Conservation (phyloP, 2,888 invertebrate species). For the Phengaris arion region DNA sequence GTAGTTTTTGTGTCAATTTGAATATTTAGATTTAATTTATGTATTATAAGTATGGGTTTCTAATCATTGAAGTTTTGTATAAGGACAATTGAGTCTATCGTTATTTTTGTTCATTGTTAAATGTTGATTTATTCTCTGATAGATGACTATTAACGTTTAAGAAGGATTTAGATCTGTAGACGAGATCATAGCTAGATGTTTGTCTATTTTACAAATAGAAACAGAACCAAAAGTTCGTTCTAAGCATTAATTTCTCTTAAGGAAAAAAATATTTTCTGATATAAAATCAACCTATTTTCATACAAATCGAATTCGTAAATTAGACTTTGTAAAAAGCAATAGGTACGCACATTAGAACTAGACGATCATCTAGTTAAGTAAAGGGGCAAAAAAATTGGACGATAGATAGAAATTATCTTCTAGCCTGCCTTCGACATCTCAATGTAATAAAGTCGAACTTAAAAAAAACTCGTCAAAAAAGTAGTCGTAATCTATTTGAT, state of each 20-base stretch:
- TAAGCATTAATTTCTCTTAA: constrained; percentile 63
- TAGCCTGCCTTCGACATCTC: neutral
- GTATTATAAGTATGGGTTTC: constrained; percentile 58
- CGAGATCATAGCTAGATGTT: constrained; percentile 61
- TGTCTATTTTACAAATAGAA: constrained; percentile 55
- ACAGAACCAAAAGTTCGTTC: constrained; percentile 65
- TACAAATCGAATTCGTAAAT: constrained; percentile 67
- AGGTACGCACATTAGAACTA: constrained; percentile 54
- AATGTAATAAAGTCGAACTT: neutral
- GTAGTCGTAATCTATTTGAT: neutral
- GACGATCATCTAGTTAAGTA: constrained; percentile 14
- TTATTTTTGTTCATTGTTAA: constrained; percentile 48
- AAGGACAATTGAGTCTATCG: constrained; percentile 59
- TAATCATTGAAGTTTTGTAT: constrained; percentile 64
- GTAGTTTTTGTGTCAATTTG: constrained; percentile 51
- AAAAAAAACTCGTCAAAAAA: neutral
- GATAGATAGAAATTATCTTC: neutral
- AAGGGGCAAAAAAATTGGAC: neutral
- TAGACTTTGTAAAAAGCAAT: constrained; percentile 66
- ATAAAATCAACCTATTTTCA: constrained; percentile 75
- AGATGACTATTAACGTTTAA: constrained; percentile 53
- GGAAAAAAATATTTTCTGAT: constrained; percentile 69
- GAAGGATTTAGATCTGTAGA: constrained; percentile 69
- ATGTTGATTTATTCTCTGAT: constrained; percentile 50
- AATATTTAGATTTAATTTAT: constrained; percentile 52